A percentile compares a stretch with the other conserved stretches of the same genome.
These are phyloP conservation scores for Nesoenas mayeri DNA, from an alignment of 2,113 vertebrate species.

Conservation along the genomic window DNA sequence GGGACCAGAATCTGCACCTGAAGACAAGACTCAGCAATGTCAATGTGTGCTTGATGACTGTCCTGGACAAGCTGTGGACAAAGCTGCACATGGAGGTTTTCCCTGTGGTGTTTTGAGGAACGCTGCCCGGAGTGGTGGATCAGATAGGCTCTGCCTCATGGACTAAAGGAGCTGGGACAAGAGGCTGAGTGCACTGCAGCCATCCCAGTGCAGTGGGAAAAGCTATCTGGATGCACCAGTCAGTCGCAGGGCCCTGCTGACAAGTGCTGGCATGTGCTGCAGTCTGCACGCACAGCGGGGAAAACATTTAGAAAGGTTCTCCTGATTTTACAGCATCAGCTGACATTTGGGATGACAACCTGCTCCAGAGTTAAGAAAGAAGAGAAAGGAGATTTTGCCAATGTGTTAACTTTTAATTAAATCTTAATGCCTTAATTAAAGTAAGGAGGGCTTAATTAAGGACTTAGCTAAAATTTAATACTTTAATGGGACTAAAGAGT, in stretches of 20 bases:
- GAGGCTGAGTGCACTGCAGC: neutral
- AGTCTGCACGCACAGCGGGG: neutral
- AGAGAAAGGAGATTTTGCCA: slow-evolving; percentile 25
- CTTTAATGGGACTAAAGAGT: slow-evolving; percentile 74
- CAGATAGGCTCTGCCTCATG: accelerated
- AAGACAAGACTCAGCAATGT: neutral
- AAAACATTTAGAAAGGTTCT: neutral
- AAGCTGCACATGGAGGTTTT: neutral
- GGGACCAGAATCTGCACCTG: neutral
- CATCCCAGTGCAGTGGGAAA: accelerated
- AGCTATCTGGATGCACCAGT: neutral
- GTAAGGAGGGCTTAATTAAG: slow-evolving; percentile 62
- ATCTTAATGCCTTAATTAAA: slow-evolving; percentile 70
- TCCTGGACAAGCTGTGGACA: neutral
- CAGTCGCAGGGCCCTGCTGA: neutral
- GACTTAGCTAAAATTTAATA: slow-evolving; percentile 71
- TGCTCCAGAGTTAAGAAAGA: neutral
- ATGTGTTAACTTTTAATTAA: slow-evolving; percentile 59
- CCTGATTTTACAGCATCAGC: neutral
- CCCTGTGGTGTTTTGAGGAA: neutral
- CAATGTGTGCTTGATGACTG: accelerated
- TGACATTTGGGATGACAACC: neutral
- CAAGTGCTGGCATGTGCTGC: neutral
- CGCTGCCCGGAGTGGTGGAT: accelerated
- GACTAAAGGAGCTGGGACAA: neutral